Conservation (phyloP, 2,797 vertebrate genomes). For the Sebastes umbrosus region DNA sequence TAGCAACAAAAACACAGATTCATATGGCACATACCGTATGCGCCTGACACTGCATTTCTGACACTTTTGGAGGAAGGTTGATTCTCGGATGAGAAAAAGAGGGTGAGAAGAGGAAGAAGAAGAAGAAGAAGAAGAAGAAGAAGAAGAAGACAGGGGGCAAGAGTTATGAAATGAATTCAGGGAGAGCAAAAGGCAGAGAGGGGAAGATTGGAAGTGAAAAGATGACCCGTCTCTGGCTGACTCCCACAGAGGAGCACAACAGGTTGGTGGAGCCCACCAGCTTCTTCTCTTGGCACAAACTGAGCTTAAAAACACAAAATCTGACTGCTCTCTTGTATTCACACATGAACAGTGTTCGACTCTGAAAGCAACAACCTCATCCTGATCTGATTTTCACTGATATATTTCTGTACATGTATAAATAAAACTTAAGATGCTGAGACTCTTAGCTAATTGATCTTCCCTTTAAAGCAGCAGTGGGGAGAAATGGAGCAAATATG, state of each 20-base stretch:
- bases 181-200: constrained; percentile 38
- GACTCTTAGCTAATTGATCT: neutral
- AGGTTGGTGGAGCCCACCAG: constrained; percentile 67
- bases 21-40: constrained; percentile 68
- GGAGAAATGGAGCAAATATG: too few species aligned
- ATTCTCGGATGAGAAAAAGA: constrained; percentile 43
- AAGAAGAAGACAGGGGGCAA: constrained; percentile 18
- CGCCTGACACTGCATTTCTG: constrained; percentile 77
- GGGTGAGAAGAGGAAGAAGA: constrained; percentile 17
- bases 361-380: constrained; percentile 22
- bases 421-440: constrained; percentile 2
- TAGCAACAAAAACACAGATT: constrained; percentile 81
- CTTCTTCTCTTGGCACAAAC: constrained; percentile 45
- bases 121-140: neutral
- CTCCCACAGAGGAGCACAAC: constrained; percentile 69
- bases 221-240: constrained; percentile 43
- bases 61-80: constrained; percentile 62
- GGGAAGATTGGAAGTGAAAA: constrained; percentile 45
- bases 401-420: neutral
- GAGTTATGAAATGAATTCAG: constrained; percentile 42
- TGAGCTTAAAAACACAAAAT: constrained; percentile 18
- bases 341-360: constrained; percentile 23
- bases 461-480: neutral
- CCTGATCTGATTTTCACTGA: constrained; percentile 19
- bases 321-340: constrained; percentile 39